Base-by-base conservation (phyloP, 1,140 invertebrate species). In the Pogonus chalceus region DNA sequence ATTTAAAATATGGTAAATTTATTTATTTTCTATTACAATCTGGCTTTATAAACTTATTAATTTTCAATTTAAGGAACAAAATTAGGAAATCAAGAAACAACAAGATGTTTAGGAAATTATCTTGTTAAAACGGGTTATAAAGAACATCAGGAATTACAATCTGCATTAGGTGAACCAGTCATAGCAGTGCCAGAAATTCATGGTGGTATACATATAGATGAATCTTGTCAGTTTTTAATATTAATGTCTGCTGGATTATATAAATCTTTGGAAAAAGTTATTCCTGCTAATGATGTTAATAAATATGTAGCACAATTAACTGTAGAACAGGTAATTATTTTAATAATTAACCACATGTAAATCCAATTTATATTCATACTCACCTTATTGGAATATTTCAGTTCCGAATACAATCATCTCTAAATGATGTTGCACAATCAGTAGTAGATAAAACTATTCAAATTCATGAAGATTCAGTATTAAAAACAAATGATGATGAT, bases 41-140 rank as follows among this genome's bases (percentile, higher is more conserved):
- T n/a, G n/a, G n/a, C n/a, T n/a, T 22, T 31, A 47, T 55, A 49
- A 51, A 21, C 26, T 53, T 50, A 24, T 43, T 43, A 3, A 43
- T 22, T 4, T 22, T 4, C 16, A 37, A 56, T 68, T 59, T 50
- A 56, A 79, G 79, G 76, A 63, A 74, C 72, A 53, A 73, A 80
- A 67, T 69, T 87, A 37, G 84, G 84, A 23, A 87, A 86, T 68
- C 83, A 87, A 66, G 76, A 79, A 51, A 85, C 81, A 62, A 92
- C 81, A 0, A 69, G 91, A 31, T 93, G 90, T 62, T 71, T 95
- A 20, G 90, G 91, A n/a, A 92, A 94, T 71, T 92, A 92, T 65
- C 72, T 87, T 55, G 82, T 93, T 0, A 94, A 95, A 72, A 87
- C 84, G 1, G 83, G 85, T 2, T 92, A 92, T 60, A 87, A 83